phyloP scores from a whole-genome alignment of 1,140 invertebrate species.

The Patella vulgata region DNA sequence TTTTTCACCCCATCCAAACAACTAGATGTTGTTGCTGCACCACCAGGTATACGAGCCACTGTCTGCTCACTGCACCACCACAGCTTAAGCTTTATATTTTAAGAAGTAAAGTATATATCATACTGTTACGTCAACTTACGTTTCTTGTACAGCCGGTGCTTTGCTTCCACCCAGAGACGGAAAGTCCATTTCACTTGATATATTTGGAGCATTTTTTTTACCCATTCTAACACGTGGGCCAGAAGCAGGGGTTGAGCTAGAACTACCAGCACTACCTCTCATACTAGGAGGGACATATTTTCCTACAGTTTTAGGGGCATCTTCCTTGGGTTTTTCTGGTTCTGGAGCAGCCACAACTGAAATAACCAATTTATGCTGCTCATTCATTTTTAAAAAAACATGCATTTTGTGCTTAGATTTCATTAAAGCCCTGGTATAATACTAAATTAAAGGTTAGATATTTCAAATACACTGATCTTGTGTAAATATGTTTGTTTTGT shows the following conservation, averaged over 20 bases:
- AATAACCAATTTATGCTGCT: too few species aligned
- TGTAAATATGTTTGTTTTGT: too few species aligned
- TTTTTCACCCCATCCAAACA: too few species aligned
- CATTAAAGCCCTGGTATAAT: too few species aligned
- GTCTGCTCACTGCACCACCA: constrained; percentile 2
- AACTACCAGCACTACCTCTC: constrained; percentile 16
- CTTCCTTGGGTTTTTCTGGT: constrained; percentile 28
- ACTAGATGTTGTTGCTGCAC: too few species aligned
- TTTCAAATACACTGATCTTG: too few species aligned
- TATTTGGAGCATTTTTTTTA: constrained; percentile 51
- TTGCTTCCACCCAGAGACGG: constrained; percentile 43
- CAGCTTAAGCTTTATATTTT: background rate
- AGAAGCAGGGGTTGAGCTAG: constrained; percentile 11
- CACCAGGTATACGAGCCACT: too few species aligned
- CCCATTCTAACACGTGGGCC: constrained; percentile 13
- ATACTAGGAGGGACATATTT: constrained; percentile 50
- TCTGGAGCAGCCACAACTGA: constrained; percentile 17
- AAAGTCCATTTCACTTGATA: constrained; percentile 50
- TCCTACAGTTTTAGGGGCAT: constrained; percentile 20
- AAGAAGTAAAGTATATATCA: background rate
- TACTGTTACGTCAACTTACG: too few species aligned
- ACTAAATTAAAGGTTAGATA: too few species aligned
- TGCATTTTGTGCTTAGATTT: too few species aligned
- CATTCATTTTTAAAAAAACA: too few species aligned
- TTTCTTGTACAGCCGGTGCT: background rate